Conservation (phyloP, 2,888 invertebrate genomes). For the Drosophila ustulata region DNA sequence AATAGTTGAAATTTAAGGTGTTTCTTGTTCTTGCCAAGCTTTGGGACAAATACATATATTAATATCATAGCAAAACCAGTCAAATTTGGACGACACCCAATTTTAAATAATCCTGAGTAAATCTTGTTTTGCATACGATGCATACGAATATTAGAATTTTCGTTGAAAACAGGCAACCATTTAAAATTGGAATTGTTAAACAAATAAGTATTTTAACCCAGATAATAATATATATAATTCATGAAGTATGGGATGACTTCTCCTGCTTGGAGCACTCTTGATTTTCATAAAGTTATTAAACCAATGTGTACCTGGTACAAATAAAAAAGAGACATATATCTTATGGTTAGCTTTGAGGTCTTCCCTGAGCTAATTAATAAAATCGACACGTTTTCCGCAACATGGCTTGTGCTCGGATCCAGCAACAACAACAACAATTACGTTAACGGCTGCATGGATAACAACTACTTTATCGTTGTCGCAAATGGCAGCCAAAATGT, state of each 20-base stretch:
- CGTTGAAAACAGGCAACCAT: too few species aligned
- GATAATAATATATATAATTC: neutral
- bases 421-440: constrained; percentile 9
- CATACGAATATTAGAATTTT: too few species aligned
- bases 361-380: constrained; percentile 67
- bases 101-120: too few species aligned
- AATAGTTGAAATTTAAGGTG: too few species aligned
- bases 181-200: too few species aligned
- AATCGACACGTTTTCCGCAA: constrained; percentile 62
- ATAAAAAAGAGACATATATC: constrained; percentile 39
- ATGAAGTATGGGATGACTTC: neutral
- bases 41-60: too few species aligned
- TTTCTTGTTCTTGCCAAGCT: too few species aligned
- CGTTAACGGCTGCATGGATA: constrained; percentile 28
- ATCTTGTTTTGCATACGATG: too few species aligned
- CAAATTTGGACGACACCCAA: too few species aligned
- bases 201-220: too few species aligned
- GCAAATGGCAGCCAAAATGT: constrained; percentile 79
- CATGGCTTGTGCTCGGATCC: constrained; percentile 35
- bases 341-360: constrained; percentile 40
- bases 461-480: constrained; percentile 75
- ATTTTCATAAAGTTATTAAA: neutral
- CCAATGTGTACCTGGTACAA: constrained; percentile 4
- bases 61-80: too few species aligned
- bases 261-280: neutral